phyloP scores from a whole-genome alignment of 2,888 invertebrate genomes.

The Lutraria lutraria region DNA sequence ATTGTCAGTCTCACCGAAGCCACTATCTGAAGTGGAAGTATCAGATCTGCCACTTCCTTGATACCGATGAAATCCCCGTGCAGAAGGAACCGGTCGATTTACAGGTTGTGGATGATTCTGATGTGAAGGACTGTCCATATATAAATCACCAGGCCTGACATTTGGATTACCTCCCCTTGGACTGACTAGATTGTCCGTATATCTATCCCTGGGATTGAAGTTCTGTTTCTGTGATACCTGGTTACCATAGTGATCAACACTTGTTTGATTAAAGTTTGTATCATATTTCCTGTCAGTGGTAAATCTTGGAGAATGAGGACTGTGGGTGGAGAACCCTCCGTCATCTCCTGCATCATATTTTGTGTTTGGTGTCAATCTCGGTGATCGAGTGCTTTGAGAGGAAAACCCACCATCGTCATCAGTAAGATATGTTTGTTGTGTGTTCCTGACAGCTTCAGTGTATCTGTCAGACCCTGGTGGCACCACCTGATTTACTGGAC shows the following conservation, averaged over 20 bases:
- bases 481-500: constrained; percentile 9
- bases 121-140: constrained; percentile 26
- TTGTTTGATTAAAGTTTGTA: constrained; percentile 44
- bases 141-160: constrained; percentile 11
- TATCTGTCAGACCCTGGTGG: constrained; percentile 31
- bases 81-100: constrained; percentile 33
- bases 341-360: constrained; percentile 11
- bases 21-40: constrained; percentile 72
- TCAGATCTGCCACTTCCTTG: constrained; percentile 75
- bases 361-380: neutral
- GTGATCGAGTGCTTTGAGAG: constrained; percentile 37
- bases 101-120: neutral
- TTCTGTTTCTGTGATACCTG: constrained; percentile 17
- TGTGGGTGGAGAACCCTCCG: constrained; percentile 29
- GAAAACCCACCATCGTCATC: constrained; percentile 63
- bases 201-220: constrained; percentile 49
- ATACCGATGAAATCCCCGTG: constrained; percentile 65
- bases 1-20: constrained; percentile 69
- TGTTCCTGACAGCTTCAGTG: constrained; percentile 38
- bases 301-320: constrained; percentile 17
- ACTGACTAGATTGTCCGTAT: constrained; percentile 21
- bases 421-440: constrained; percentile 59
- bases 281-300: constrained; percentile 42
- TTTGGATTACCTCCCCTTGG: constrained; percentile 4
- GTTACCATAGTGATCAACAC: constrained; percentile 43